Base-by-base conservation (phyloP, 2,113 vertebrate species). In the Gobiocypris rarus region DNA sequence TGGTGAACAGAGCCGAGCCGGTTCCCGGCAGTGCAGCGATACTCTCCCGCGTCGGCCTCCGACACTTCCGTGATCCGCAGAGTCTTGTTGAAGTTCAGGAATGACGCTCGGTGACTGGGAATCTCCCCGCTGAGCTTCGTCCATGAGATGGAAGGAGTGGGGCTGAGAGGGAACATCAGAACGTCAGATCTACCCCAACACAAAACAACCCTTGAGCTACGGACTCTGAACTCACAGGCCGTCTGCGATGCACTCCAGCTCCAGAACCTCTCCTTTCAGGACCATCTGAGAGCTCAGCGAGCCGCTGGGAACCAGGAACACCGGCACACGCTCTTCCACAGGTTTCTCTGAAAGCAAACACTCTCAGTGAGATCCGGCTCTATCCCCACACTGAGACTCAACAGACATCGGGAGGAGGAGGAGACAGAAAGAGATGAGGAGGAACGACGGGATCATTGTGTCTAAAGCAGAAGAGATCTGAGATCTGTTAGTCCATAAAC, bases 181-280 rank as follows among this genome's bases (percentile, higher is more conserved):
- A 19, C 11, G 59, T 11, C 26, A 8, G 8, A 9, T 24, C 38
- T 48, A 11, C 52, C 17, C 52, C 24, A 15, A 52, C 22, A 19
- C 28, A 41, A 11, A 45, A 13, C 2, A 48, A 19, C 52, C 8
- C 52, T 3, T 22, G 17, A 19, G 17, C 2, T 19, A 3, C 52
- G 8, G 14, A 34, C 6, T 26, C 14, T 52, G 45, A 19, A 70
- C 98, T 97, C 92, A 99, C 98, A 99, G 91, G 91, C 97, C 97
- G 88, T 97, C 97, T 24, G 97, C 97, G 5, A 99, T 97, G 86
- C 98, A 99, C 90, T 99, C 97, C 88, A 99, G 90, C 75, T 97
- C 93, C 89, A 99, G 95, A 61, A 94, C 91, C 75, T 96, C 95
- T 92, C 97, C 98, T 93, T 96, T 95, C 87, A 99, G 90, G 45